Evolutionary conservation across 1,140 invertebrate species (phyloP).

Genomic region (Drosophila grimshawi): DNA sequence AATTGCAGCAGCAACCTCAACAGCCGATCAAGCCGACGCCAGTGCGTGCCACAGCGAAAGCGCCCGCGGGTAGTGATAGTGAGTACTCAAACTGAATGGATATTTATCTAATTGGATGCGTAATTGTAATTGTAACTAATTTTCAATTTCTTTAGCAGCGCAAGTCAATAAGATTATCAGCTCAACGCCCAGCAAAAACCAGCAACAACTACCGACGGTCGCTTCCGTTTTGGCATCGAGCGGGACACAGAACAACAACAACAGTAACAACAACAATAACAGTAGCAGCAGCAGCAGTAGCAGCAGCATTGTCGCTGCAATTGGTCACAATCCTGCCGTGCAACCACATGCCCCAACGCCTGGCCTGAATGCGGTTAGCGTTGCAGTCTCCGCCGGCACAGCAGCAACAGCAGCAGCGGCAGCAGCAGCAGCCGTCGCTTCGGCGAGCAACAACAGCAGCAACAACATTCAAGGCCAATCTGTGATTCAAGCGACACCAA

Average conservation of each 20-base stretch:
- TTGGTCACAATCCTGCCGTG: slow-evolving; percentile 71
- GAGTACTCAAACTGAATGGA: slow-evolving; percentile 16
- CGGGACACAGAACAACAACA: slow-evolving; percentile 49
- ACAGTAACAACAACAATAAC: slow-evolving; percentile 32
- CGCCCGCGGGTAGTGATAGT: slow-evolving; percentile 84
- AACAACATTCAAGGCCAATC: slow-evolving; percentile 81
- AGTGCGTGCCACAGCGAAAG: slow-evolving; percentile 89
- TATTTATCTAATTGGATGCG: not conserved
- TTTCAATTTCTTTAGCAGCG: slow-evolving; percentile 39
- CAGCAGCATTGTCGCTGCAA: slow-evolving; percentile 42
- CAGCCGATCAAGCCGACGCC: slow-evolving; percentile 91
- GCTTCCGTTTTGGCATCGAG: slow-evolving; percentile 62
- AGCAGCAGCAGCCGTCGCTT: slow-evolving; percentile 32
- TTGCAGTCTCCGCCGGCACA: slow-evolving; percentile 17
- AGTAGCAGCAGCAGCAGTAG: slow-evolving; percentile 48
- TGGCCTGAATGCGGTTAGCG: slow-evolving; percentile 49
- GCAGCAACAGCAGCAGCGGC: slow-evolving; percentile 34
- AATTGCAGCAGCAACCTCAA: slow-evolving; percentile 64
- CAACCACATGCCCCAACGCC: slow-evolving; percentile 78
- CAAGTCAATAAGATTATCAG: slow-evolving; percentile 82
- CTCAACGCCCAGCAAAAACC: slow-evolving; percentile 84
- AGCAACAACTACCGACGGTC: slow-evolving; percentile 60
- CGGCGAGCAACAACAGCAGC: slow-evolving; percentile 44
- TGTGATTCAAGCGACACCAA: slow-evolving; percentile 84
- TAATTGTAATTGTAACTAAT: not conserved